These are phyloP conservation scores for Epiperipatus broadwayi DNA, from an alignment of 2,888 invertebrate genomes.

Conservation along the genomic window DNA sequence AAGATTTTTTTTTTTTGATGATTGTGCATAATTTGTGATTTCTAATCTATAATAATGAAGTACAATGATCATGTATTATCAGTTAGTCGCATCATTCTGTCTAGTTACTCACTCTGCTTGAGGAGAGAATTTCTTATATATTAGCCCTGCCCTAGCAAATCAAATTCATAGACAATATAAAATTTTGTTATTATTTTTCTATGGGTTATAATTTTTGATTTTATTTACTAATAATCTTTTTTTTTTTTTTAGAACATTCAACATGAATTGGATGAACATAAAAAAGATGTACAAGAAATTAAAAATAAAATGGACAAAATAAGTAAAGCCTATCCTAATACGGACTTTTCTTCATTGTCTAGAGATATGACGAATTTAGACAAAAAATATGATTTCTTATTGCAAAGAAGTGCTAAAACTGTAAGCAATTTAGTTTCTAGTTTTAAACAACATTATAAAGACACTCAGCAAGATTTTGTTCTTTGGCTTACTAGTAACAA, in stretches of 20 bases:
- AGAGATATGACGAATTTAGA: conserved; percentile 9
- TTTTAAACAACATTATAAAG: conserved; percentile 65
- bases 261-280: conserved; percentile 45
- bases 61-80: too few species aligned
- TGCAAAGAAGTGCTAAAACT: conserved; percentile 61
- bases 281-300: conserved; percentile 45
- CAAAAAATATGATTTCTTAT: conserved; percentile 26
- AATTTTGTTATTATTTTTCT: background rate
- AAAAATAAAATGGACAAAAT: conserved; percentile 48
- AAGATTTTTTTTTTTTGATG: too few species aligned
- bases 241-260: conserved; percentile 36
- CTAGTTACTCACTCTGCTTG: too few species aligned
- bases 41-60: too few species aligned
- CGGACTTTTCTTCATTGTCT: conserved; percentile 13
- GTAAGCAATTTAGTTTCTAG: conserved; percentile 56
- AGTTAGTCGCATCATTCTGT: too few species aligned
- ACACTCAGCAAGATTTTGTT: conserved; percentile 59
- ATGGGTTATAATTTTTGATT: background rate
- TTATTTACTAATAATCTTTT: conserved; percentile 5
- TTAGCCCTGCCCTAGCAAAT: too few species aligned
- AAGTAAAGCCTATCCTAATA: conserved; percentile 31
- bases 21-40: too few species aligned
- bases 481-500: conserved; percentile 57
- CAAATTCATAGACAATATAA: background rate
- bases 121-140: too few species aligned